phyloP scores from a whole-genome alignment of 2,113 vertebrate genomes.

The Sminthopsis crassicaudata region DNA sequence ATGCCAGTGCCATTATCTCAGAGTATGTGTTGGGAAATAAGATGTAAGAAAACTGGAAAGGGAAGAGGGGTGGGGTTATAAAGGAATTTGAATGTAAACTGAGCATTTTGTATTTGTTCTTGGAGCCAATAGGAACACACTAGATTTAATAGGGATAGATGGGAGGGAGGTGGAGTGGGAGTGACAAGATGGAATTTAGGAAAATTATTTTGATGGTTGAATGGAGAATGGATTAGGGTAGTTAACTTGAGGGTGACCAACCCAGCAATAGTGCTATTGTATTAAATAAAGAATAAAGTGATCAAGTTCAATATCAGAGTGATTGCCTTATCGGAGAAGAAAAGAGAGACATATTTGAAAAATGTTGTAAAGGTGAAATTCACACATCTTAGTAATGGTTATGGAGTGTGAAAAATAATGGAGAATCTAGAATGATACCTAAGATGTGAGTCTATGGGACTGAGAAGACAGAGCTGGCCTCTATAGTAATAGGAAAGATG shows the following conservation, averaged over 20 bases:
- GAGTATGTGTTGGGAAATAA: background rate
- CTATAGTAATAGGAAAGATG: too few species aligned
- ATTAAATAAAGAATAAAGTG: background rate
- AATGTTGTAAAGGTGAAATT: too few species aligned
- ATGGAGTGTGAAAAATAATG: too few species aligned
- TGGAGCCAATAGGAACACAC: background rate
- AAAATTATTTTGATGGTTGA: background rate
- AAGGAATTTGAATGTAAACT: background rate
- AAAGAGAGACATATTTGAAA: too few species aligned
- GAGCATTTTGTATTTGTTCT: background rate
- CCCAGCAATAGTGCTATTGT: too few species aligned
- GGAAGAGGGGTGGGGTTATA: background rate
- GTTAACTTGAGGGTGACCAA: background rate
- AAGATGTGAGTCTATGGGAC: too few species aligned
- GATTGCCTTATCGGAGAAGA: too few species aligned
- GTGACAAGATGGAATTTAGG: background rate
- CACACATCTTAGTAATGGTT: too few species aligned
- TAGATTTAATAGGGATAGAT: background rate
- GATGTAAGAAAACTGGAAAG: background rate
- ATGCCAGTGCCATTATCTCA: background rate
- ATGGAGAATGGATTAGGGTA: background rate
- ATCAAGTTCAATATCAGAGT: too few species aligned
- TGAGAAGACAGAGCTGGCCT: too few species aligned
- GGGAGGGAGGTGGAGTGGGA: too few species aligned
- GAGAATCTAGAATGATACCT: too few species aligned